Conservation (phyloP, 2,888 invertebrate species). For the Achlya flavicornis region DNA sequence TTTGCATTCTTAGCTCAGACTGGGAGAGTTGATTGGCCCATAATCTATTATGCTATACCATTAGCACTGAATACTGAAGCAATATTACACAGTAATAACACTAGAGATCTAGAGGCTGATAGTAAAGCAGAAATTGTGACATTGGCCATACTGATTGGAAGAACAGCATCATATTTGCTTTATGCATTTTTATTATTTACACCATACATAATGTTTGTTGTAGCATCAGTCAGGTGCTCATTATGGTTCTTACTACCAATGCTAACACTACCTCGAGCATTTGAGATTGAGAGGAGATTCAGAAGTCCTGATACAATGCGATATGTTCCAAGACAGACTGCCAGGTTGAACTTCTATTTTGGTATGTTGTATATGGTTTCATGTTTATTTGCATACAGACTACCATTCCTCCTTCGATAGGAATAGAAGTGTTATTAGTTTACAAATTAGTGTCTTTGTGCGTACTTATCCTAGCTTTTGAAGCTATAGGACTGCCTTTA, state of each 20-base stretch:
- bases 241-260: slow-evolving; percentile 95
- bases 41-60: slow-evolving; percentile 96
- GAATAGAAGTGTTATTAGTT: slow-evolving; percentile 24
- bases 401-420: slow-evolving; percentile 83
- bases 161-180: slow-evolving; percentile 94
- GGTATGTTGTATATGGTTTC: slow-evolving; percentile 95
- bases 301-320: slow-evolving; percentile 90
- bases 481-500: slow-evolving; percentile 23
- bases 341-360: slow-evolving; percentile 94
- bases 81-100: slow-evolving; percentile 97
- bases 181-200: slow-evolving; percentile 95
- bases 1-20: slow-evolving; percentile 97
- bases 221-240: slow-evolving; percentile 92
- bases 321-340: slow-evolving; percentile 93
- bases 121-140: slow-evolving; percentile 96
- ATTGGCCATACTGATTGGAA: slow-evolving; percentile 96
- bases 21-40: slow-evolving; percentile 94
- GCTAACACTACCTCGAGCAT: slow-evolving; percentile 93
- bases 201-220: slow-evolving; percentile 95
- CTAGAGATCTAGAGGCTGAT: slow-evolving; percentile 95
- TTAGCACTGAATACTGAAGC: slow-evolving; percentile 97
- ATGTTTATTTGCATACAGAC: slow-evolving; percentile 87
- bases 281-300: slow-evolving; percentile 95
- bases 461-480: slow-evolving; percentile 11
- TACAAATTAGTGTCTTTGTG: slow-evolving; percentile 12